Evolutionary conservation across 2,113 vertebrate species (phyloP).

Genomic region (Apeltes quadracus): DNA sequence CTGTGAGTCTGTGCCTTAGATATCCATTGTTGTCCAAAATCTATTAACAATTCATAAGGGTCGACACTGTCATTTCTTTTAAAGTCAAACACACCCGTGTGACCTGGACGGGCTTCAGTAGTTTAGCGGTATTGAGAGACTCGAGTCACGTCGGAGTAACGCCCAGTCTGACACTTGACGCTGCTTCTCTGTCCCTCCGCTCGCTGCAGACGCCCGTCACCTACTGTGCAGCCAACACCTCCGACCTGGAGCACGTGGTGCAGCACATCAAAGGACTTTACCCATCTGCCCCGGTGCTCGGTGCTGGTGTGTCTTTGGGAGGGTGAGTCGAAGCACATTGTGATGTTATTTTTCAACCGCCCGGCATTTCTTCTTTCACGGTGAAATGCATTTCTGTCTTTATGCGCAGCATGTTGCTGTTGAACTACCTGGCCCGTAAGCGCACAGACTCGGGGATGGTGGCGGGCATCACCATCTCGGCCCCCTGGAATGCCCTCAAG

Average conservation of each 20-base stretch:
- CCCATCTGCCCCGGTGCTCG: slow-evolving; percentile 79
- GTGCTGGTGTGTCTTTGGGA: slow-evolving; percentile 86
- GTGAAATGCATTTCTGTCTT: background rate
- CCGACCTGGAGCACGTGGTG: slow-evolving; percentile 82
- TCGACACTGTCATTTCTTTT: background rate
- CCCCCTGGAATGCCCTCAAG: slow-evolving; percentile 82
- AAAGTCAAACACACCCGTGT: background rate
- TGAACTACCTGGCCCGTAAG: slow-evolving; percentile 83
- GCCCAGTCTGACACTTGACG: no score
- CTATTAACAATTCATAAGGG: background rate
- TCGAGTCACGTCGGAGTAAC: no score
- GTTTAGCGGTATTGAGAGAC: no score
- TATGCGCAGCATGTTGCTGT: slow-evolving; percentile 78
- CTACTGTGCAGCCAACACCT: slow-evolving; percentile 83
- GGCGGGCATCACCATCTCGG: slow-evolving; percentile 82
- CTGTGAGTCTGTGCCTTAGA: background rate
- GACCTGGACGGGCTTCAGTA: no score
- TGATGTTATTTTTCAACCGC: background rate
- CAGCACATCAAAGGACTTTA: slow-evolving; percentile 74
- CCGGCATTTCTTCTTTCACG: background rate
- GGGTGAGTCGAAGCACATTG: slow-evolving; percentile 78
- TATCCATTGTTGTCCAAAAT: background rate
- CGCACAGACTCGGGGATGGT: slow-evolving; percentile 67
- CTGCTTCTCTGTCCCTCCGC: slow-evolving; percentile 13
- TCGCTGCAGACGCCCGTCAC: slow-evolving; percentile 80